Evolutionary conservation across 2,888 invertebrate genomes (phyloP).

Genomic region (Eupithecia tripunctaria): DNA sequence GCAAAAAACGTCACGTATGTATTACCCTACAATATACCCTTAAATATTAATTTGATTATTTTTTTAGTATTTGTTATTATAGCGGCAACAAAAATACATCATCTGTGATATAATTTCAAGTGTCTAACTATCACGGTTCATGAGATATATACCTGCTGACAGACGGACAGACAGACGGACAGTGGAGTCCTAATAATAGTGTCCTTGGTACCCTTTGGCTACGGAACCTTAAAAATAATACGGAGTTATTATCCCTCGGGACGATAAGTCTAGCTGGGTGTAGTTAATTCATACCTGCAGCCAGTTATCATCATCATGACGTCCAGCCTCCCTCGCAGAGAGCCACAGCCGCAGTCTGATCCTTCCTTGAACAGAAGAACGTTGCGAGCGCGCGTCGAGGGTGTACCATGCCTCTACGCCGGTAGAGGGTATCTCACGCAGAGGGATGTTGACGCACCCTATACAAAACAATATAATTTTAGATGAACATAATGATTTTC

Average conservation of each 20-base stretch:
- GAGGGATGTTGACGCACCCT: constrained; percentile 91
- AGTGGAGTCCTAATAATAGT: too few relatives aligned
- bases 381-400: constrained; percentile 94
- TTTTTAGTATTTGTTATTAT: too few relatives aligned
- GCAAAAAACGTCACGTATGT: too few relatives aligned
- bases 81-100: too few relatives aligned
- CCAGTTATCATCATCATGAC: constrained; percentile 92
- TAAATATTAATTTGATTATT: too few relatives aligned
- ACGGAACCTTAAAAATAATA: neutral
- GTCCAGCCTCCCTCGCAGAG: constrained; percentile 91
- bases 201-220: too few relatives aligned
- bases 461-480: constrained; percentile 11
- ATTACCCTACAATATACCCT: too few relatives aligned
- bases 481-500: too few relatives aligned
- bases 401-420: constrained; percentile 97
- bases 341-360: constrained; percentile 95
- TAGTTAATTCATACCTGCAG: constrained; percentile 84
- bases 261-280: neutral
- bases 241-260: neutral
- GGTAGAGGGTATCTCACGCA: constrained; percentile 95
- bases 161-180: too few relatives aligned
- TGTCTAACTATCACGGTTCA: too few relatives aligned
- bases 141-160: too few relatives aligned
- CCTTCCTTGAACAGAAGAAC: constrained; percentile 96
- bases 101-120: too few relatives aligned